Base-by-base conservation (phyloP, 64 coral and sea anemone species). In the Stichodactyla mertensii region DNA sequence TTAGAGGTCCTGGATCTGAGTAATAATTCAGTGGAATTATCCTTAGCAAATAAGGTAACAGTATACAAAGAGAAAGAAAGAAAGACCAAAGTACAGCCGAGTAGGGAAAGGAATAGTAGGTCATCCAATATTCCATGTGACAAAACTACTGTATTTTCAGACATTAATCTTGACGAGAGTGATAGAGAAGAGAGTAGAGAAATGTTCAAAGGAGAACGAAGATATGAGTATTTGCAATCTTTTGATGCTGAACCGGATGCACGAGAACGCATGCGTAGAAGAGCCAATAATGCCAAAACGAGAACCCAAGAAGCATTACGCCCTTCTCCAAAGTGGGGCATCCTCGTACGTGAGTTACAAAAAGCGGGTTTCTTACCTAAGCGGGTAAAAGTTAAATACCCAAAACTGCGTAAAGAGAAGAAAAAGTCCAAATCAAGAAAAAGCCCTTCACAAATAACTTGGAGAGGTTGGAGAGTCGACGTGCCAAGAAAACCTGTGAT, bases 311-410 rank as follows among this genome's bases (percentile, higher is more conserved):
- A 90, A 70, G 85, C 87, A 1, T 54, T 82, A 7, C 86, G 88
- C 23, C 91, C 94, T 45, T 97, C 91, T 7, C 90, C 94, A 10
- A 92, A 93, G 64, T 97, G 94, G 94, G 69, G 85, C 5, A 90
- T 64, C 26, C 66, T 97, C 5, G 61, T 88, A 15, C 80, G 91
- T 16, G 91, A 97, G 67, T 85, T 92, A 31, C 86, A 67, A 58
- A 95, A 95, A 77, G 83, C 91, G 55, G 94, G 91, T 16, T 90
- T 95, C 86, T 23, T 95, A 87, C 89, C 93, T 18, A 85, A 79
- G 36, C 36, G 36, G 15, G 54, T 55, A 62, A 92, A 93, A 20
- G 24, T 77, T 4, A 80, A 87, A 6, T n/a, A 26, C 4, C 87
- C 90, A 12, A 95, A 92, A 78, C 64, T 57, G 51, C 51, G 45